A percentile compares a stretch with the other conserved stretches of the same genome.
Conservation (phyloP, 2,797 vertebrate species). For the Pseudotriccus pelzelni region DNA sequence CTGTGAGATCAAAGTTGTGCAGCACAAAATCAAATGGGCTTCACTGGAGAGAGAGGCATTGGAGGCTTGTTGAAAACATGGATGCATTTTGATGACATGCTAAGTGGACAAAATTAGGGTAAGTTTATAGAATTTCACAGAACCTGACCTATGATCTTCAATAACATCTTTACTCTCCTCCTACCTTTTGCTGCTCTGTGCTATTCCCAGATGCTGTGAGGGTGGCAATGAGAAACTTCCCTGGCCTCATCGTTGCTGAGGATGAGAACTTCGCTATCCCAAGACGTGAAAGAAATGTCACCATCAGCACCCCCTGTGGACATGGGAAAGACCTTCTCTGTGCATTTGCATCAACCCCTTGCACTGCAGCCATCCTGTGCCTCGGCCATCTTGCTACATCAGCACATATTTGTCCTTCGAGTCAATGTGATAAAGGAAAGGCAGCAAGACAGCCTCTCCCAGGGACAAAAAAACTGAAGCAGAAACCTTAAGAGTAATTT, state of each 20-base stretch:
- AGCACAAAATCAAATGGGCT: slow-evolving; percentile 24
- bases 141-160: not conserved
- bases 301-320: fast-evolving
- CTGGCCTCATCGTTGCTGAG: fast-evolving
- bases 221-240: not conserved
- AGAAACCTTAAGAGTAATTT: not conserved
- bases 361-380: fast-evolving
- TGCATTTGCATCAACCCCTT: fast-evolving
- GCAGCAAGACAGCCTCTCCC: not conserved
- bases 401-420: not conserved
- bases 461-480: not conserved
- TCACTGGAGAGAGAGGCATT: slow-evolving; percentile 9
- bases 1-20: slow-evolving; percentile 51
- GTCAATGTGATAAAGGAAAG: not conserved
- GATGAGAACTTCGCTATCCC: fast-evolving
- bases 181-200: not conserved
- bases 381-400: not conserved
- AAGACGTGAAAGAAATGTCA: not conserved
- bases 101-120: slow-evolving; percentile 24
- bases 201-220: not conserved
- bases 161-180: not conserved
- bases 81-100: slow-evolving; percentile 50
- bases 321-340: not conserved
- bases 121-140: slow-evolving; percentile 21
- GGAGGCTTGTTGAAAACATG: slow-evolving; percentile 11